Percentiles rank a stretch among this genome's conserved stretches.
phyloP scores from a whole-genome alignment of 1,140 invertebrate species.

The Odontomachus brunneus region DNA sequence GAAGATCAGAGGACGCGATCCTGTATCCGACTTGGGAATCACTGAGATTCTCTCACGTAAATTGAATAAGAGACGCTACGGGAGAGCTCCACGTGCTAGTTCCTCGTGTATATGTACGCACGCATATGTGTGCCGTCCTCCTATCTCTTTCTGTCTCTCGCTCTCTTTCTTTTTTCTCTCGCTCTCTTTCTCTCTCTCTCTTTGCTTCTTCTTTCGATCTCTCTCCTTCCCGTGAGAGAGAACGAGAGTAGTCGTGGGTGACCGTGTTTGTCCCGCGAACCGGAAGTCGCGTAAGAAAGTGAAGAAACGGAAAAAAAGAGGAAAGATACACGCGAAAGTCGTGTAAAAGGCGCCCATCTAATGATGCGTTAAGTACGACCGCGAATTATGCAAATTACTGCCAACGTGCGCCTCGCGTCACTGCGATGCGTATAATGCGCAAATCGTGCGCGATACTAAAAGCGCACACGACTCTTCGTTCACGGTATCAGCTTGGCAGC shows the following conservation, averaged over 20 bases:
- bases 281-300: constrained; percentile 79
- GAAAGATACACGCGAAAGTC: constrained; percentile 54
- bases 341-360: constrained; percentile 12
- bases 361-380: constrained; percentile 6
- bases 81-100: constrained; percentile 65
- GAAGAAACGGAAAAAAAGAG: constrained; percentile 70
- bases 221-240: constrained; percentile 60
- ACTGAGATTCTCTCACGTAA: constrained; percentile 57
- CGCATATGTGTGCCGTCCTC: not conserved
- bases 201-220: no score
- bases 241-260: constrained; percentile 70
- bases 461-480: not conserved
- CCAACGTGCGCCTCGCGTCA: not conserved
- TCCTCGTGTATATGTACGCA: constrained; percentile 53
- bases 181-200: no score
- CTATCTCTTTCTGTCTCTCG: no score
- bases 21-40: not conserved
- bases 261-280: constrained; percentile 75
- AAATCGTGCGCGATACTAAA: not conserved
- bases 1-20: constrained; percentile 45
- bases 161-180: no score
- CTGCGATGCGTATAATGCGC: no score
- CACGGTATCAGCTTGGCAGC: not conserved
- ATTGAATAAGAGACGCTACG: constrained; percentile 34
- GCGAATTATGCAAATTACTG: constrained; percentile 50